Evolutionary conservation across 2,113 vertebrate genomes (phyloP).

Genomic region (Tamias sibiricus): DNA sequence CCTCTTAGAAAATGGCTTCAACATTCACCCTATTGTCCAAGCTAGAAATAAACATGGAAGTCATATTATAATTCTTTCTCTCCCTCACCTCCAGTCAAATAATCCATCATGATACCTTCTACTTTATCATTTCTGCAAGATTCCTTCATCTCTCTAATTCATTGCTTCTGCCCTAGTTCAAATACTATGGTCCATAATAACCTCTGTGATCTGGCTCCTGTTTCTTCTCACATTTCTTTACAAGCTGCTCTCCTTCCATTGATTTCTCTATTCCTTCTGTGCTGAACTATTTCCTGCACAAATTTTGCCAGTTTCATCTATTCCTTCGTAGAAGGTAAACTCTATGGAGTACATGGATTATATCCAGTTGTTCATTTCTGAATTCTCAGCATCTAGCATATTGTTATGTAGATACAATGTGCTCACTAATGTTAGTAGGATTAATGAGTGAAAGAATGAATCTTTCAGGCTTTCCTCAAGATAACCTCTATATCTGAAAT

Average conservation of each 20-base stretch:
- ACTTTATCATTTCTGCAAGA: neutral
- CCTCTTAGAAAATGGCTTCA: neutral
- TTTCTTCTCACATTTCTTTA: neutral
- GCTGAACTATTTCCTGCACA: neutral
- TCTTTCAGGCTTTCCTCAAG: neutral
- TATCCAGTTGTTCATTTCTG: neutral
- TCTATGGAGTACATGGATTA: neutral
- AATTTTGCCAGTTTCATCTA: neutral
- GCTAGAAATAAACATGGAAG: conserved; percentile 9
- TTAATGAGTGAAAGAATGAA: neutral
- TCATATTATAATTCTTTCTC: neutral
- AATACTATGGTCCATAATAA: neutral
- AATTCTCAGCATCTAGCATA: neutral
- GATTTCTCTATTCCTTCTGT: neutral
- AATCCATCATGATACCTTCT: neutral
- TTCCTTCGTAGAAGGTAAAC: neutral
- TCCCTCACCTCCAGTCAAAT: neutral
- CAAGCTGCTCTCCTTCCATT: neutral
- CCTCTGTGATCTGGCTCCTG: neutral
- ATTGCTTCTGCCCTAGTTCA: neutral
- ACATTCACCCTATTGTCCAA: neutral
- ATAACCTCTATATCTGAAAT: neutral
- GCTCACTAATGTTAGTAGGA: neutral
- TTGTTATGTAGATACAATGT: neutral
- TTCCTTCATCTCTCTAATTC: neutral